phyloP scores from a whole-genome alignment of 2,888 invertebrate species.

The Corythucha ciliata region DNA sequence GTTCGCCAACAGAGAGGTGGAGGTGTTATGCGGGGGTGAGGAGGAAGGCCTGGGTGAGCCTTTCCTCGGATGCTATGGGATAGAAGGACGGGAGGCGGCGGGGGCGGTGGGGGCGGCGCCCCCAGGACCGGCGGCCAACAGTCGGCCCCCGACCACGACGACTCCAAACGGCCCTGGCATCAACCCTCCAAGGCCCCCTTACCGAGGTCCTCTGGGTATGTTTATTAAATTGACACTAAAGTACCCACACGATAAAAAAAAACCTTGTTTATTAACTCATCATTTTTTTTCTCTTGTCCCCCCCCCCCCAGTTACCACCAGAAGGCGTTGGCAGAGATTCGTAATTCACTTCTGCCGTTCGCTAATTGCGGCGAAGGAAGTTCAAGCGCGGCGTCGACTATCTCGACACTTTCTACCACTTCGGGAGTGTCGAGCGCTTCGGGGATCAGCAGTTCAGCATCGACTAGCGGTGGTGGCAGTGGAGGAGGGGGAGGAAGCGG shows the following conservation, averaged over 20 bases:
- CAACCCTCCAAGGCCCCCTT: constrained; percentile 22
- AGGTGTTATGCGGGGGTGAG: too few species aligned
- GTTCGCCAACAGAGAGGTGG: constrained; percentile 19
- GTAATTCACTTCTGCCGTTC: constrained; percentile 71
- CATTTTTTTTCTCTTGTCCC: too few species aligned
- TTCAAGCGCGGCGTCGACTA: constrained; percentile 67
- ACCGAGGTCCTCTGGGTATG: constrained; percentile 22
- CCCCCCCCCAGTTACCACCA: constrained; percentile 72
- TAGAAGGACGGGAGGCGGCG: constrained; percentile 25
- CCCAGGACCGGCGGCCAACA: too few species aligned
- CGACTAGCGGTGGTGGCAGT: too few species aligned
- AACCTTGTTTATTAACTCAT: too few species aligned
- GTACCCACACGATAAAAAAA: background rate
- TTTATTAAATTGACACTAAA: background rate
- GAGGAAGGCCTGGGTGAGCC: constrained; percentile 22
- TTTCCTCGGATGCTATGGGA: constrained; percentile 25
- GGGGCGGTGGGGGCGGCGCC: constrained; percentile 22
- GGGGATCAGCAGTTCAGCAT: constrained; percentile 51
- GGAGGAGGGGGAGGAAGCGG: too few species aligned
- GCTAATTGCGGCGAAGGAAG: constrained; percentile 50
- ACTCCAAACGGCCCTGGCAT: constrained; percentile 21
- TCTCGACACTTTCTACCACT: constrained; percentile 53
- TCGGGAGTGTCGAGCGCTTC: constrained; percentile 53
- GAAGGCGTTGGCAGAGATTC: constrained; percentile 77
- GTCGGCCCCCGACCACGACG: constrained; percentile 22